Base-by-base conservation (phyloP, 2,888 invertebrate species). In the Idaea straminata region DNA sequence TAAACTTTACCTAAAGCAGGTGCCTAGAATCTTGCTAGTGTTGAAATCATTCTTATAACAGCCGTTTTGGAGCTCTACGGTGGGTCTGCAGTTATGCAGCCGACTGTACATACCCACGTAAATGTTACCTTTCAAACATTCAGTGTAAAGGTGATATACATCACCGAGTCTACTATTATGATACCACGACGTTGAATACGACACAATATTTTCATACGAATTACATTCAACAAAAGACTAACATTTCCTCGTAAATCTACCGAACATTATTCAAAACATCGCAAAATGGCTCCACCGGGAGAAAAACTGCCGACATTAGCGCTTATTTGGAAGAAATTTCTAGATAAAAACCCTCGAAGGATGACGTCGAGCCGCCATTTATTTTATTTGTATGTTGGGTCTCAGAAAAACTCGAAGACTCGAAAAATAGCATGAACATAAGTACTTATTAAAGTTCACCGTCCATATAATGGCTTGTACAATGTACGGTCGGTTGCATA, bases 171-270 rank as follows among this genome's bases (percentile, higher is more conserved):
- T 47, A 47, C 47, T 7, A 10, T 4, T 13, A 47, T 47, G 47
- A 10, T 47, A 7, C 47, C 10, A 4, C 13, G 7, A 36, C 36
- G 36, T 36, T 7, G 10, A 47, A 47, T 0, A 47, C 47, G 47
- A 47, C 47, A 47, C 47, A 7, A 47, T 13, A 13, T 47, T 13
- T 47, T 47, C 47, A 47, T 47, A 47, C 6, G 47, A 47, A 47
- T 47, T 47, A 47, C 47, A 47, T 47, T 25, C 47, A 47, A 47
- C 47, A 47, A 47, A 47, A 47, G 47, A 47, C 47, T 6, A 47
- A 47, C 47, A 47, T 47, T 47, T 47, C 47, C 47, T 47, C 47
- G 47, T 47, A 47, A 47, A 47, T 47, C 47, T 47, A 47, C 47
- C 47, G 10, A 47, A 47, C 47, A 47, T 47, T 47, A 47, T 47